These are phyloP conservation scores for Sussaba pulchella DNA, from an alignment of 2,888 invertebrate genomes.

Conservation along the genomic window DNA sequence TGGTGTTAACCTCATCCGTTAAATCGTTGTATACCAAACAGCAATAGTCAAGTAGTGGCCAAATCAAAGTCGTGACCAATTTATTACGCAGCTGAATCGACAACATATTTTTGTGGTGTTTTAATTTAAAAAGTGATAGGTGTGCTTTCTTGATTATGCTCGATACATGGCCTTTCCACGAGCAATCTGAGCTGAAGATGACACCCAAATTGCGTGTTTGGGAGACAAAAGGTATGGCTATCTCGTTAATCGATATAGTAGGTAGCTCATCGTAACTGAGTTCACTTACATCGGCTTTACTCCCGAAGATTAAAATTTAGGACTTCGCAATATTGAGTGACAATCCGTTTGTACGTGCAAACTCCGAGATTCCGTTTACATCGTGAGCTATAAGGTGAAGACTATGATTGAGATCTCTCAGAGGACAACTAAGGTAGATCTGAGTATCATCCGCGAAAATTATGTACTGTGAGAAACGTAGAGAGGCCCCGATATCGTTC, in stretches of 20 bases:
- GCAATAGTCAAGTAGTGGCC: background rate
- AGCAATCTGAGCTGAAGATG: background rate
- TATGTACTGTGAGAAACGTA: background rate
- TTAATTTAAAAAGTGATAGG: background rate
- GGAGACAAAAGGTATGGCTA: background rate
- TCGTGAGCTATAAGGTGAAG: background rate
- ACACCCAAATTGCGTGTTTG: background rate
- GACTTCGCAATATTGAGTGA: background rate
- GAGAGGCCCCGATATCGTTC: background rate
- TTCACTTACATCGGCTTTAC: background rate
- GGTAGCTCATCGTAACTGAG: background rate
- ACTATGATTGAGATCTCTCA: no score
- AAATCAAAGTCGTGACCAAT: background rate
- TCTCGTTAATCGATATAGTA: background rate
- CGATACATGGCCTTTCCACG: background rate
- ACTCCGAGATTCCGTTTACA: background rate
- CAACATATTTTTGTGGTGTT: background rate
- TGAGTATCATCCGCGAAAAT: conserved; percentile 1
- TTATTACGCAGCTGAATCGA: background rate
- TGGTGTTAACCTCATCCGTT: background rate
- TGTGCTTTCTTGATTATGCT: background rate
- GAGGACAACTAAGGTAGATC: background rate
- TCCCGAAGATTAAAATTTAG: background rate
- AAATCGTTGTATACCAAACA: background rate
- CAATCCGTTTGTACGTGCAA: background rate